Evolutionary conservation across 1,140 invertebrate species (phyloP), one percentile per base, ranked within the genome.

Genomic region (Eubasilissa regina): DNA sequence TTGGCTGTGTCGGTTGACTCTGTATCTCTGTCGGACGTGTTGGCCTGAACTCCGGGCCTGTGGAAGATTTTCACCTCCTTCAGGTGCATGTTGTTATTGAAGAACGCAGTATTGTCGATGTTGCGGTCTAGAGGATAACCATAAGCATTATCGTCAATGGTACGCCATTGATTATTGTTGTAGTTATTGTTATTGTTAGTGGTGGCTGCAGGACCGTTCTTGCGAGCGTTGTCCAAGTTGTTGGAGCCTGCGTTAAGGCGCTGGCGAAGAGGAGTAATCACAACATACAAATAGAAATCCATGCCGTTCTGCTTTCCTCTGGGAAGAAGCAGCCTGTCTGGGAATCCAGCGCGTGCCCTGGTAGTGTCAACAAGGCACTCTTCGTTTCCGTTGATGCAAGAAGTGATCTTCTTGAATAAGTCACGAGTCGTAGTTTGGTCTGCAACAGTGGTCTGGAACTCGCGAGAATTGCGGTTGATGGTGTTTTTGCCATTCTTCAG

Each of bases 41-140:
- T 86, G 51, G 53, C 0, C 9, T 4, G 19, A 0, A 17, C 19
- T 1, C 53, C 53, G 1, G 13, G 0, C 10, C 13, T 56, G 19
- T 17, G 53, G 6, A 35, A 35, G 25, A 35, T 35, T 1, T 3
- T 35, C 25, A 35, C 25, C 1, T 56, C 53, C 10, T 56, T 56
- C n/a, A 75, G 89, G 86, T 74, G 91, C 88, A 83, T 17, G 53
- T 56, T 56, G 6, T 9, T 17, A 4, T 56, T 9, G 92, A 90
- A 13, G 89, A 88, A 62, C 1, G 25, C 6, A 35, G 25, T 35
- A 1, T 3, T 35, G 6, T 35, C 25, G 25, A 35, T 35, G 25
- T 3, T 6, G 6, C 93, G 89, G 86, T 94, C 93, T 87, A 94
- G 92, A 56, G 93, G 93, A 88, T 90, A 94, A 56, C 92, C 93